Evolutionary conservation across 2,888 invertebrate species (phyloP).

Genomic region (Acleris laterana): DNA sequence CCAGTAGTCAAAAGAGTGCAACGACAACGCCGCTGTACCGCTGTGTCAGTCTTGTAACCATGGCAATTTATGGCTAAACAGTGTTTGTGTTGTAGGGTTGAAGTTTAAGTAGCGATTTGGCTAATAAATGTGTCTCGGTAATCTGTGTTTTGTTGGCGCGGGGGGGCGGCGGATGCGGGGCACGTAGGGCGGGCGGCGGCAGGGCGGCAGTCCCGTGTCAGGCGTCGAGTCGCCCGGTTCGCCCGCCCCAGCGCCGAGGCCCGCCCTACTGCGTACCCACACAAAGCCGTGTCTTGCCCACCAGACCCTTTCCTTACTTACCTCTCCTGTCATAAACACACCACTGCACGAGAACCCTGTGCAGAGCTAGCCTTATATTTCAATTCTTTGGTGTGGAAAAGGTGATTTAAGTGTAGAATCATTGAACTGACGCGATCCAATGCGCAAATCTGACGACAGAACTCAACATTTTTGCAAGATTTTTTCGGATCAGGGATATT

Average conservation of each 20-base stretch:
- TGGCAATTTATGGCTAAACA: slow-evolving; percentile 43
- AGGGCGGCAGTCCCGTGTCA: slow-evolving; percentile 79
- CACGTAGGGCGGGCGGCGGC: slow-evolving; percentile 55
- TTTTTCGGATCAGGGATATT: slow-evolving; percentile 14
- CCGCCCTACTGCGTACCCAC: slow-evolving; percentile 54
- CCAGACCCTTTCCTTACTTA: slow-evolving; percentile 34
- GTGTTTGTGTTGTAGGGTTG: slow-evolving; percentile 63
- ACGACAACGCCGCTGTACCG: slow-evolving; percentile 38
- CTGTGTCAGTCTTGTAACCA: slow-evolving; percentile 32
- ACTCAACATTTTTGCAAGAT: slow-evolving; percentile 58
- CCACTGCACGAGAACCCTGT: slow-evolving; percentile 10
- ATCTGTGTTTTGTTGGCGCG: slow-evolving; percentile 79
- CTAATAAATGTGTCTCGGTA: slow-evolving; percentile 79
- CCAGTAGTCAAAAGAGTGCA: slow-evolving; percentile 30
- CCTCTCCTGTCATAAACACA: slow-evolving; percentile 25
- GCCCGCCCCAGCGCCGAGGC: slow-evolving; percentile 56
- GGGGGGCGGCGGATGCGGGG: slow-evolving; percentile 58
- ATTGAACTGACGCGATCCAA: slow-evolving; percentile 73
- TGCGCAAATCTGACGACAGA: slow-evolving; percentile 76
- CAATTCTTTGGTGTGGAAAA: slow-evolving; percentile 42
- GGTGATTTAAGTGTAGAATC: slow-evolving; percentile 59
- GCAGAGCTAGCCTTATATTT: slow-evolving; percentile 20
- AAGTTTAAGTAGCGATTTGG: slow-evolving; percentile 74
- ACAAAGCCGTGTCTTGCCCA: slow-evolving; percentile 41
- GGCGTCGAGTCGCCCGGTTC: slow-evolving; percentile 75